Conservation (phyloP, 1,140 invertebrate species). For the Sminthurinus signatus region DNA sequence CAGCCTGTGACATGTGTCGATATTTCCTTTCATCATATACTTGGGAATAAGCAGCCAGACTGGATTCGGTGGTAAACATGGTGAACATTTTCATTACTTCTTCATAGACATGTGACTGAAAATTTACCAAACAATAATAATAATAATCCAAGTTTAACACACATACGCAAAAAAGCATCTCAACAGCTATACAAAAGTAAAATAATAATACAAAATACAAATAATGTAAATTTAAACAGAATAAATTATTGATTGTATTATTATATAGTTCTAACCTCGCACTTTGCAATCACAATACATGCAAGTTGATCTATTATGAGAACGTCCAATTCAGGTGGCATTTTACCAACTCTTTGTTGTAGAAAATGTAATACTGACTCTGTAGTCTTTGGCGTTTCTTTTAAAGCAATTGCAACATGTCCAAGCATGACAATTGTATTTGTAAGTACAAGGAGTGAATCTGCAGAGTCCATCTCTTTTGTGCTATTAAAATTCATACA, state of each 20-base stretch:
- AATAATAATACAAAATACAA: no score
- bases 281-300: slow-evolving; percentile 91
- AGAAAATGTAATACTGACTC: slow-evolving; percentile 96
- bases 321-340: slow-evolving; percentile 72
- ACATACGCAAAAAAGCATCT: no score
- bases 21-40: slow-evolving; percentile 48
- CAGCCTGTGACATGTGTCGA: slow-evolving; percentile 65
- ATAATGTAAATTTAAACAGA: background rate
- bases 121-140: no score
- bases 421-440: slow-evolving; percentile 97
- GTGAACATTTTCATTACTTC: slow-evolving; percentile 98
- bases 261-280: slow-evolving; percentile 53
- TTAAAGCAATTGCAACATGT: slow-evolving; percentile 89
- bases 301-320: slow-evolving; percentile 95
- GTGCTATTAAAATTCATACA: slow-evolving; percentile 1
- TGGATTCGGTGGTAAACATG: slow-evolving; percentile 86
- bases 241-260: background rate
- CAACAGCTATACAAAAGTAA: no score
- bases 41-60: slow-evolving; percentile 72
- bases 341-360: slow-evolving; percentile 88
- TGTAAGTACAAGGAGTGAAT: slow-evolving; percentile 81
- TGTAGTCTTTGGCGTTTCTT: slow-evolving; percentile 83
- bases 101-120: slow-evolving; percentile 68
- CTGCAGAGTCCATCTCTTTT: slow-evolving; percentile 42
- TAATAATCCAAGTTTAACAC: no score